Evolutionary conservation across 1,140 invertebrate genomes (phyloP).

Genomic region (Sycophila sp.): DNA sequence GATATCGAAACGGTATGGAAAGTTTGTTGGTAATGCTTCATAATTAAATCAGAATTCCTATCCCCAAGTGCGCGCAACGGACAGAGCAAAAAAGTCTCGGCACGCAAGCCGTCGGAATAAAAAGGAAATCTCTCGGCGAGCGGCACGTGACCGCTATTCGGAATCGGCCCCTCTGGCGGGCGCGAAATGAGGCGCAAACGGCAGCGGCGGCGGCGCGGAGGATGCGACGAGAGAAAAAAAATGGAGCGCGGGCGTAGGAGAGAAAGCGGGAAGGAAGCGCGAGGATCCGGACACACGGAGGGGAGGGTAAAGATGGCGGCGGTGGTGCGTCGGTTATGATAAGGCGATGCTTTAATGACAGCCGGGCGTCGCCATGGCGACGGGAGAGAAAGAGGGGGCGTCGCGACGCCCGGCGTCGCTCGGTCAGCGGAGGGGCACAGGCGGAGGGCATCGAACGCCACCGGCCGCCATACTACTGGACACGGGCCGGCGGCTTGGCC

Average conservation of each 20-base stretch:
- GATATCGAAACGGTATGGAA: background rate
- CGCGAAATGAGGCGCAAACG: conserved; percentile 16
- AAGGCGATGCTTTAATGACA: conserved; percentile 69
- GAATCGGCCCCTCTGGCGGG: conserved; percentile 50
- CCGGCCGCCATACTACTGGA: conserved; percentile 64
- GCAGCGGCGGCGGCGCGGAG: background rate
- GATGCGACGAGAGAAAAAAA: background rate
- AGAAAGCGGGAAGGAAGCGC: background rate
- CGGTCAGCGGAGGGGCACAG: conserved; percentile 55
- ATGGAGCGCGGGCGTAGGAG: background rate
- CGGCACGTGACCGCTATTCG: conserved; percentile 50
- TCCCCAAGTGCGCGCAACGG: background rate
- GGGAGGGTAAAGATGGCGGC: conserved; percentile 20
- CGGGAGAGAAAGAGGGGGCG: conserved; percentile 56
- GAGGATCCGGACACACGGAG: no score
- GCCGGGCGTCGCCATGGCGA: conserved; percentile 60
- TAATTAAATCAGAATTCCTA: background rate
- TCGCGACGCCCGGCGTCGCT: conserved; percentile 62
- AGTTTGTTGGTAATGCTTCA: background rate
- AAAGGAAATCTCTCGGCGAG: background rate
- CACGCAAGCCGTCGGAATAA: background rate
- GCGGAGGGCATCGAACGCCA: conserved; percentile 42
- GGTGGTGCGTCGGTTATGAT: conserved; percentile 64
- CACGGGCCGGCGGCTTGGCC: conserved; percentile 53
- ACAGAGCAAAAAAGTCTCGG: background rate